A percentile compares a stretch with the other conserved stretches of the same genome.
phyloP scores from a whole-genome alignment of 2,113 vertebrate species.

The Passer domesticus region DNA sequence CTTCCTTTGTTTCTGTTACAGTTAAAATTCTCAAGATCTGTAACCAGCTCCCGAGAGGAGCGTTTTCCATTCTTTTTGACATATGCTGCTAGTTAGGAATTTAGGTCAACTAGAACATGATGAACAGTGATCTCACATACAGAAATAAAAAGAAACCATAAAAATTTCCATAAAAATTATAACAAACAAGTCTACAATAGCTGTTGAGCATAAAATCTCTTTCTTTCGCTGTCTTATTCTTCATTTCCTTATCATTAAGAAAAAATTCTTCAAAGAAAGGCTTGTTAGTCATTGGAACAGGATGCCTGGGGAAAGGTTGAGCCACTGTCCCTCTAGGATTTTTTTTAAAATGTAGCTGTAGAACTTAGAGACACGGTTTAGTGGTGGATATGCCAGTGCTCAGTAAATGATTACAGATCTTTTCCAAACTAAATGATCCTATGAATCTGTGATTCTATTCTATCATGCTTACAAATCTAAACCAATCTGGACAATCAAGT shows the following conservation, averaged over 20 bases:
- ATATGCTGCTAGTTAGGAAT: not conserved
- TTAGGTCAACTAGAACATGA: not conserved
- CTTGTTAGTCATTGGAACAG: not conserved
- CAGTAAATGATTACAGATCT: not conserved
- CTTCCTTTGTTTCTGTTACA: not conserved
- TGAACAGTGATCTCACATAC: not conserved
- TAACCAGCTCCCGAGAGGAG: not conserved
- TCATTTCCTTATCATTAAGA: not conserved
- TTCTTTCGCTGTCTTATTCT: not conserved
- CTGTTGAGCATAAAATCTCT: not conserved
- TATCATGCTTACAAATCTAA: not conserved
- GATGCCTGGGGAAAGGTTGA: not conserved
- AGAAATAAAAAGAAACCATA: not conserved
- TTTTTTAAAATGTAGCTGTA: not conserved
- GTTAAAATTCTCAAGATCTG: not conserved
- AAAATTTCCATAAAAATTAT: not conserved
- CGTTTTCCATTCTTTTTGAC: not conserved
- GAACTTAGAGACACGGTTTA: not conserved
- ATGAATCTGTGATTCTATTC: not conserved
- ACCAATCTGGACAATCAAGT: not conserved
- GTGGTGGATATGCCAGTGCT: not conserved
- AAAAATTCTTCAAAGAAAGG: not conserved
- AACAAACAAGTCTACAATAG: not conserved
- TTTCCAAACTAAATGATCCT: not conserved
- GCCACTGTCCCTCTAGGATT: too few species aligned